Conservation (phyloP, 2,113 vertebrate species). For the Megaleporinus macrocephalus region DNA sequence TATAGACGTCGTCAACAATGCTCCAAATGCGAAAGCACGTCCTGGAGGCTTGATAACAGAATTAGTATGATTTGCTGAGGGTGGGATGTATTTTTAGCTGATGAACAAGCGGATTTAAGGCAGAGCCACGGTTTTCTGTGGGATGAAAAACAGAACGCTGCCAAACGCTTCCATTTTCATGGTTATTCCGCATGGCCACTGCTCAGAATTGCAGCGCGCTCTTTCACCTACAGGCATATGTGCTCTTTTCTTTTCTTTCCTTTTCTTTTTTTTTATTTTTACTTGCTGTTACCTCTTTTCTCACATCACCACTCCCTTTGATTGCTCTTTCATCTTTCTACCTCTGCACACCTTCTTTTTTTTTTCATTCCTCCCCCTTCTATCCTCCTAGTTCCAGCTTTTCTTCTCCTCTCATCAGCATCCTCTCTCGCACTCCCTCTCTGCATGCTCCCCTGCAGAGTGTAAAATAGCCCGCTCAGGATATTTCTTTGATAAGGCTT, state of each 20-base stretch:
- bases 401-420: background rate
- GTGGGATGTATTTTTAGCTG: conserved; percentile 28
- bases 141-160: background rate
- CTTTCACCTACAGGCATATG: conserved; percentile 16
- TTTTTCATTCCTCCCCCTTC: background rate
- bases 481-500: conserved; percentile 7
- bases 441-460: background rate
- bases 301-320: background rate
- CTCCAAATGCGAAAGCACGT: background rate
- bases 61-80: conserved; percentile 37
- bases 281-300: background rate
- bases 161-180: conserved; percentile 9
- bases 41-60: conserved; percentile 8
- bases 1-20: background rate
- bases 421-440: background rate
- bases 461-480: background rate
- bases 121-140: background rate
- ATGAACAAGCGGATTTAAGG: background rate
- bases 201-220: conserved; percentile 22
- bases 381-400: background rate
- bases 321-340: conserved; percentile 14
- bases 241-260: background rate
- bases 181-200: conserved; percentile 33
- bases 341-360: background rate
- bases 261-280: background rate